Percentiles rank a stretch among this genome's conserved stretches.
phyloP scores from a whole-genome alignment of 2,888 invertebrate genomes.

The Meta bourneti region DNA sequence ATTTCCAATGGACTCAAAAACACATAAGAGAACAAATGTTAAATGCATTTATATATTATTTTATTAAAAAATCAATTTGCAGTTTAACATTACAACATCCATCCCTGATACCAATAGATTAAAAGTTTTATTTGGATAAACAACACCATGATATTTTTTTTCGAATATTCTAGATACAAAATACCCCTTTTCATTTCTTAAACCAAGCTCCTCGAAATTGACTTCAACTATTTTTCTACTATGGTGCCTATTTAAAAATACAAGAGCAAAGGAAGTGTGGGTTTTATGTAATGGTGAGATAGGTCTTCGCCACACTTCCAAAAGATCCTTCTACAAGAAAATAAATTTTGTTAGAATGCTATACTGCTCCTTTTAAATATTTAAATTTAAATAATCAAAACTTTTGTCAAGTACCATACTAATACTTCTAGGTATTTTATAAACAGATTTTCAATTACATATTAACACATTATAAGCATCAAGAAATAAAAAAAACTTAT shows the following conservation, averaged over 20 bases:
- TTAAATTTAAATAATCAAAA: neutral
- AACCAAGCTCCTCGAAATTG: conserved; percentile 62
- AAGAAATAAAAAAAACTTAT: neutral
- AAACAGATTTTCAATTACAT: neutral
- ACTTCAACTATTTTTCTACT: conserved; percentile 24
- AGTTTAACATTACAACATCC: conserved; percentile 56
- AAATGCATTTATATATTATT: neutral
- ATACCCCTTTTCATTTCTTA: conserved; percentile 53
- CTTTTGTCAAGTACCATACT: neutral
- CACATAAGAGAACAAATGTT: no score
- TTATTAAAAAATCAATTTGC: conserved; percentile 25
- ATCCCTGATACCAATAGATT: conserved; percentile 6
- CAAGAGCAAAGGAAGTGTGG: conserved; percentile 70
- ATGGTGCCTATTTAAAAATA: conserved; percentile 66
- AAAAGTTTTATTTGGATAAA: conserved; percentile 1
- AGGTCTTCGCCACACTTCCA: conserved; percentile 68
- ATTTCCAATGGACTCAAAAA: no score
- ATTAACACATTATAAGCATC: neutral
- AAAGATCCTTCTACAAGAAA: conserved; percentile 47
- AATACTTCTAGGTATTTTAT: neutral
- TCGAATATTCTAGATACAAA: conserved; percentile 27
- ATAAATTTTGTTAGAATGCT: neutral
- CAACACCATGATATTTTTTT: conserved; percentile 26
- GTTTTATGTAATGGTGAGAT: conserved; percentile 33
- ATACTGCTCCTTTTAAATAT: neutral